Base-by-base conservation (phyloP, 2,113 vertebrate species). In the Gambusia affinis region DNA sequence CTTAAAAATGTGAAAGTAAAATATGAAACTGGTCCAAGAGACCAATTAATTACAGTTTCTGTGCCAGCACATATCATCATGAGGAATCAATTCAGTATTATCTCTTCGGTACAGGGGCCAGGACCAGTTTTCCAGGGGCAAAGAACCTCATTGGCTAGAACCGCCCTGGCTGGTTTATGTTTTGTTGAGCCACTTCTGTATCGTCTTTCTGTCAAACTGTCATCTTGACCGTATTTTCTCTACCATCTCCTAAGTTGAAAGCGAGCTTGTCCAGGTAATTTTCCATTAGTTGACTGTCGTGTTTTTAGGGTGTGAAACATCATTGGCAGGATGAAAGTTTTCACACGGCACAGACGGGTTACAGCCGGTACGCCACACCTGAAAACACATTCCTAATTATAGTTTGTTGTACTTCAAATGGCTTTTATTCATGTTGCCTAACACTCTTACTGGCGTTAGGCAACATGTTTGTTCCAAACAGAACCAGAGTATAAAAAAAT, bases 311-410 rank as follows among this genome's bases (percentile, higher is more conserved):
- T 24, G 17, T n/a, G 27, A 67, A 17, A 27, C 6, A 19, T 1
- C 64, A 68, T 64, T 75, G 64, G 51, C 29, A 35, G 12, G 57
- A 64, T 67, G 44, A 4, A 47, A 17, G 15, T 24, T 31, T 64
- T 0, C 22, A 60, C 4, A 30, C 24, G 31, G 15, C 4, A 31
- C 30, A 64, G 28, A 60, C 72, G 57, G n/a, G 81, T 74, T 47
- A 22, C 0, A 61, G 64, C 82, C 72, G 22, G 39, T n/a, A 1
- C 27, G 54, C 63, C 57, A 71, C 69, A 73, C 72, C 76, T 73
- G 14, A 29, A 27, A 81, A 12, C 4, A 72, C 14, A 60, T 51
- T 44, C 31, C 10, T 15, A 12, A 54, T 24, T 11, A 28, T 54
- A 47, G 51, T 74, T 47, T 61, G 4, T 12, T 57, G 2, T 10